Conservation (phyloP, 2,888 invertebrate species). For the Ypsolopha scabrella region DNA sequence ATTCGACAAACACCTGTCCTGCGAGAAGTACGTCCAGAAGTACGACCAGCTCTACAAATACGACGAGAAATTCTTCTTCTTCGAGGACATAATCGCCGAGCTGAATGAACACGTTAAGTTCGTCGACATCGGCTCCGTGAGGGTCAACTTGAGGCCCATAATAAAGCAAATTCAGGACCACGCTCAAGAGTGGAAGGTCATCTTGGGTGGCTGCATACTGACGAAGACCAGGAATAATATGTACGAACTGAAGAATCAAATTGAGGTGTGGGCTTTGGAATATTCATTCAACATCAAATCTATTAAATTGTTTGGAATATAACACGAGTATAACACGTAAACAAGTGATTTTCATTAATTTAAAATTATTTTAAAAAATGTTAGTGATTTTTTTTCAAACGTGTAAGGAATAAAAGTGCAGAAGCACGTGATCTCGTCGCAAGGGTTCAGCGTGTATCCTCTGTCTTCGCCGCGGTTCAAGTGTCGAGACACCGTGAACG, state of each 20-base stretch:
- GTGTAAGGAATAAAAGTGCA: too few relatives aligned
- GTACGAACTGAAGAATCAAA: constrained; percentile 74
- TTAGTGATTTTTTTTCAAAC: too few relatives aligned
- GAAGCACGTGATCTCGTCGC: constrained; percentile 89
- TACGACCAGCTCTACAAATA: constrained; percentile 68
- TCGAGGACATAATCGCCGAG: constrained; percentile 79
- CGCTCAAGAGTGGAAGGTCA: constrained; percentile 83
- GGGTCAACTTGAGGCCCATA: constrained; percentile 81
- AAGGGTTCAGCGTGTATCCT: constrained; percentile 82
- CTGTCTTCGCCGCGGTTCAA: constrained; percentile 82
- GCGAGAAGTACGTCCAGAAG: constrained; percentile 82
- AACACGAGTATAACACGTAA: neutral
- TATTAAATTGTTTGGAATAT: too few relatives aligned
- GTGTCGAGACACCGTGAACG: constrained; percentile 76
- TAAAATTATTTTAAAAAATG: too few relatives aligned
- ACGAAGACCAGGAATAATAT: constrained; percentile 76
- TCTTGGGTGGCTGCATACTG: constrained; percentile 77
- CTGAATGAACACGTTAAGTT: constrained; percentile 69
- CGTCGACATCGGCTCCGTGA: constrained; percentile 76
- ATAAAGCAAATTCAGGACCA: constrained; percentile 74
- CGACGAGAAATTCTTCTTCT: constrained; percentile 89
- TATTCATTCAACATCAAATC: too few relatives aligned
- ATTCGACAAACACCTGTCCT: constrained; percentile 78
- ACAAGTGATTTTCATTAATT: neutral
- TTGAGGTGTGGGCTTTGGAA: constrained; percentile 70